These are phyloP conservation scores for Lophochroa leadbeateri DNA, from an alignment of 2,113 vertebrate species.

Conservation along the genomic window DNA sequence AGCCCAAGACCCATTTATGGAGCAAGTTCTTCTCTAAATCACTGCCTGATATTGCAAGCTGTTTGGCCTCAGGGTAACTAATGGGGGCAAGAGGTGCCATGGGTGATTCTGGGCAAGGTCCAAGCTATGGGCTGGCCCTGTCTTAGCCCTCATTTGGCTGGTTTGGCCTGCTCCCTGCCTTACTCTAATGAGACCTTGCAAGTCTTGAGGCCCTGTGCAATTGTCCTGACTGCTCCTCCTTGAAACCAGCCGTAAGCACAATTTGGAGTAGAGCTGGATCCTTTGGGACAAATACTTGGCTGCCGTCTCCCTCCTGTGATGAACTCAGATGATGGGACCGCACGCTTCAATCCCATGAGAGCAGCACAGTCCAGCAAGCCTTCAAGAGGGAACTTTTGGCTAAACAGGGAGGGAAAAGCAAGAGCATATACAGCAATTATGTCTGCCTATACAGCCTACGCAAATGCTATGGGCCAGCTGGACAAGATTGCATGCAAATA, in stretches of 20 bases:
- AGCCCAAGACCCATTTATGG: background rate
- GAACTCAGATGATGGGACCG: background rate
- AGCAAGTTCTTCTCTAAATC: background rate
- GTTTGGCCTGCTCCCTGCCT: background rate
- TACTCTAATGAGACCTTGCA: background rate
- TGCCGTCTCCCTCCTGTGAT: background rate
- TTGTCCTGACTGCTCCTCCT: background rate
- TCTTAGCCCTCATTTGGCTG: background rate
- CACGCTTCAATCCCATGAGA: background rate
- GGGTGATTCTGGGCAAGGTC: background rate
- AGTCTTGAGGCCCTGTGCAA: background rate
- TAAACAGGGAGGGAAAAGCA: background rate
- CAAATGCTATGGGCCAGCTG: conserved; percentile 42
- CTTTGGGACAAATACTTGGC: background rate
- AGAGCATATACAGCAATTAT: background rate
- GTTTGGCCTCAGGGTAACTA: background rate
- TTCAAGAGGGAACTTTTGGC: conserved; percentile 7
- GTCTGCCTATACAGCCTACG: conserved; percentile 15
- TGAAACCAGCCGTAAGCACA: background rate
- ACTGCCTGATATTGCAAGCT: background rate
- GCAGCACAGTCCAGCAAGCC: background rate
- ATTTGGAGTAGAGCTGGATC: background rate
- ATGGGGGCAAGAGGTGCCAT: background rate
- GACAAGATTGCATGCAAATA: background rate
- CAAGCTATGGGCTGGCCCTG: background rate